Evolutionary conservation across 2,888 invertebrate genomes (phyloP).

Genomic region (Aporophyla lueneburgensis): DNA sequence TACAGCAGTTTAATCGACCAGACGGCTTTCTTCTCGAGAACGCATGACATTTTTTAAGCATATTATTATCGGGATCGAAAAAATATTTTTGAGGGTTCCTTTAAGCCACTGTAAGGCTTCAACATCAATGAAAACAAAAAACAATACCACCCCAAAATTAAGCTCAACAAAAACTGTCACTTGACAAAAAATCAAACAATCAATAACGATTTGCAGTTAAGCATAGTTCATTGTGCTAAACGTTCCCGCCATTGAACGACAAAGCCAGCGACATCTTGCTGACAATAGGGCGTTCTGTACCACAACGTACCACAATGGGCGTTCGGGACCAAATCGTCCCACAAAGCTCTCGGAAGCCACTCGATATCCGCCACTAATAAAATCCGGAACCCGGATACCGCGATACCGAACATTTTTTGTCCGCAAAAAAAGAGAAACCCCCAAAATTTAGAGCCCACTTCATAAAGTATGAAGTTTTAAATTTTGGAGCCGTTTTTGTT

Average conservation of each 20-base stretch:
- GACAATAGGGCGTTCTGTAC: conserved; percentile 80
- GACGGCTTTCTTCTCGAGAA: background rate
- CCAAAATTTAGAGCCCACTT: conserved; percentile 77
- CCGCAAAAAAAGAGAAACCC: conserved; percentile 75
- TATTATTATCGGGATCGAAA: background rate
- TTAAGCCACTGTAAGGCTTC: conserved; percentile 13
- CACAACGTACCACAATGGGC: conserved; percentile 80
- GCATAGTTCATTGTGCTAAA: conserved; percentile 65
- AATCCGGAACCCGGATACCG: conserved; percentile 87
- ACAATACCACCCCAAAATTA: conserved; percentile 46
- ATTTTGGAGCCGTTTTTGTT: conserved; percentile 69
- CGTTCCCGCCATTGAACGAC: conserved; percentile 70
- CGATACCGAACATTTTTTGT: conserved; percentile 69
- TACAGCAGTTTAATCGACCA: background rate
- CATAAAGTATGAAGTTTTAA: conserved; percentile 75
- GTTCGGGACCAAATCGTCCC: conserved; percentile 77
- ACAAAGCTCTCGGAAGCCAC: conserved; percentile 86
- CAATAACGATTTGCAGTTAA: conserved; percentile 63
- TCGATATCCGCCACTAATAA: conserved; percentile 87
- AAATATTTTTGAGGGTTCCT: background rate
- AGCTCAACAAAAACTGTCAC: conserved; percentile 49
- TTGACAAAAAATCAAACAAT: conserved; percentile 61
- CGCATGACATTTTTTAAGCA: background rate
- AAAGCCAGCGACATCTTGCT: conserved; percentile 79
- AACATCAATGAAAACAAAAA: conserved; percentile 34